Evolutionary conservation across 1,140 invertebrate genomes (phyloP), one percentile per base, ranked within the genome.

Genomic region (Papilio glaucus): DNA sequence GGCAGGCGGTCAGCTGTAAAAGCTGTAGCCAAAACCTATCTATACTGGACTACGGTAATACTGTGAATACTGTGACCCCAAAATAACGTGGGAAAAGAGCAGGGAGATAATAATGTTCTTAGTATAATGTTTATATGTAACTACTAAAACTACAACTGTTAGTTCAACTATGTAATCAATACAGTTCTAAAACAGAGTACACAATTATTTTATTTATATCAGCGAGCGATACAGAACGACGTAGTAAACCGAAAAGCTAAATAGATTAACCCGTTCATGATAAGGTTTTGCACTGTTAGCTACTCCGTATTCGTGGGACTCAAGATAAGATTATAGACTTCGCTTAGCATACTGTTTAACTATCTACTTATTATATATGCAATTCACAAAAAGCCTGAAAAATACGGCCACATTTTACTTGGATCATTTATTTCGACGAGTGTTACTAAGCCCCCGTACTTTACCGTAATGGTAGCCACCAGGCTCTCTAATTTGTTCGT

Each of bases 401-500:
- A 57, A 57, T 57, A 57, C 49, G 21, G 49, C 24, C 49, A 57
- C 13, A 24, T 57, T 33, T 53, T 24, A 12, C 21, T 26, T 57
- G 21, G 49, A 26, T 57, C 49, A 57, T 57, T 57, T 57, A 57
- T 21, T 24, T 21, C 21, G 49, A 57, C 49, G 49, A 57, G 49
- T 57, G 49, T 57, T 24, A 57, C 49, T 57, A 57, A 57, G 49
- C 49, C 49, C 18, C 49, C 49, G 24, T 26, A 57, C 49, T 57
- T 57, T 57, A 57, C 21, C 21, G 49, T 57, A 57, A 57, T 57
- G 21, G 49, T 57, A 21, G 49, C 49, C 24, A 24, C 24, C 49
- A 26, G 18, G 49, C 49, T 24, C 24, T 57, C 49, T 57, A 57
- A 57, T 57, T 57, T 26, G 49, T 57, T 57, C 49, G 49, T 57